phyloP scores from a whole-genome alignment of 2,888 invertebrate genomes.

The Euplagia quadripunctaria region DNA sequence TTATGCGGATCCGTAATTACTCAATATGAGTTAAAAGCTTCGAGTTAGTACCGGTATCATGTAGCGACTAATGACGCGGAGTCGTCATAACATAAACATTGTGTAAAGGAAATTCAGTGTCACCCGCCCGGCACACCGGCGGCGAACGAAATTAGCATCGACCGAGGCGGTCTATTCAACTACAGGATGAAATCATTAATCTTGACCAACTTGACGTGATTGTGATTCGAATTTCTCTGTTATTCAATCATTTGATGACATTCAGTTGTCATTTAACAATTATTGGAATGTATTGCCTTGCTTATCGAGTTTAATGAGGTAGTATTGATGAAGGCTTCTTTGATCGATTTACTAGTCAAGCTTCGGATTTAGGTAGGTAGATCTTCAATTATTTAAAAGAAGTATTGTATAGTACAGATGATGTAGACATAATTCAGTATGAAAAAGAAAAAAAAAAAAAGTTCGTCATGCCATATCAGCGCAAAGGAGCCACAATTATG shows the following conservation, averaged over 20 bases:
- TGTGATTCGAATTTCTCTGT: slow-evolving; percentile 70
- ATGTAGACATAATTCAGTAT: no score
- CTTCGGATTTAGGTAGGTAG: neutral
- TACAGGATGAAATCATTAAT: slow-evolving; percentile 70
- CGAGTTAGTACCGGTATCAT: neutral
- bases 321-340: neutral
- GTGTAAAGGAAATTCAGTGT: slow-evolving; percentile 61
- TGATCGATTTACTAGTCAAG: neutral
- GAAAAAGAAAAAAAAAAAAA: neutral
- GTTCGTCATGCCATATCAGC: neutral
- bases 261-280: slow-evolving; percentile 42
- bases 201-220: slow-evolving; percentile 74
- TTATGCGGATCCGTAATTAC: neutral
- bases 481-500: no score
- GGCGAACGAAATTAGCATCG: slow-evolving; percentile 68
- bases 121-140: slow-evolving; percentile 56
- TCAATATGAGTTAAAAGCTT: slow-evolving; percentile 1
- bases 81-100: slow-evolving; percentile 43
- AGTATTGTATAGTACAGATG: no score
- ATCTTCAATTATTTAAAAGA: neutral
- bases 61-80: slow-evolving; percentile 15
- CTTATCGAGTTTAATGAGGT: neutral
- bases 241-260: slow-evolving; percentile 68
- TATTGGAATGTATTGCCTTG: neutral
- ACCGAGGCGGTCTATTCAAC: slow-evolving; percentile 66